Evolutionary conservation across 2,888 invertebrate genomes (phyloP), one percentile per base, ranked within the genome.

Genomic region (Galerucella nymphaeae): DNA sequence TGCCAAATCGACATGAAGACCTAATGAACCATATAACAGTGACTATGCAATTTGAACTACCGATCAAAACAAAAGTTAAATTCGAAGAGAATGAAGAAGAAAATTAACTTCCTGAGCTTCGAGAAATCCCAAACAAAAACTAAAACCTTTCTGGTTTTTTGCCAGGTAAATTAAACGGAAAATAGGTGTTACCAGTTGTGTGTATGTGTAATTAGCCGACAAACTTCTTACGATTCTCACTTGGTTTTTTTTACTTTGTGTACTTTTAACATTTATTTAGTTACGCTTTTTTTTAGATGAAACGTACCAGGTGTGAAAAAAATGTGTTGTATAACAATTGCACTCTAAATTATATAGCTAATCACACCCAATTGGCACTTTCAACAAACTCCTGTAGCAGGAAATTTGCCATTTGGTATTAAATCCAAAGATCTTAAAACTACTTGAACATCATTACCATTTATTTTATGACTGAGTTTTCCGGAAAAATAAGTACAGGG

Each of bases 201-300:
- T 57, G 20, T 57, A 57, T 57, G 55, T 57, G 55, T 57, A 57
- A 57, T 57, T 57, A 57, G 55, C 55, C 55, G 55, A 23, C 55
- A 57, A 57, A 57, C 11, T 18, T 20, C 16, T 20, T 20, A 57
- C 55, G 5, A 23, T 57, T 57, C 55, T 3, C 55, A 57, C 20
- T 38, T 38, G 23, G 5, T 20, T 57, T 57, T 55, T 57, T 13
- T 48, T 48, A n/a, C n/a, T n/a, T 48, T 48, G 48, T 48, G 48
- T 48, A 48, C 48, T n/a, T 48, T 48, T 48, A 48, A 11, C 14
- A 48, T 48, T n/a, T n/a, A 14, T 48, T 48, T 14, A n/a, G 14
- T n/a, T n/a, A 48, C 48, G 48, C n/a, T 48, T 6, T 48, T 48
- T 23, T 8, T 48, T 0, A 5, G 14, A 14, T 8, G 6, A 48